Conservation (phyloP, 2,797 vertebrate species). For the Smutsia gigantea region DNA sequence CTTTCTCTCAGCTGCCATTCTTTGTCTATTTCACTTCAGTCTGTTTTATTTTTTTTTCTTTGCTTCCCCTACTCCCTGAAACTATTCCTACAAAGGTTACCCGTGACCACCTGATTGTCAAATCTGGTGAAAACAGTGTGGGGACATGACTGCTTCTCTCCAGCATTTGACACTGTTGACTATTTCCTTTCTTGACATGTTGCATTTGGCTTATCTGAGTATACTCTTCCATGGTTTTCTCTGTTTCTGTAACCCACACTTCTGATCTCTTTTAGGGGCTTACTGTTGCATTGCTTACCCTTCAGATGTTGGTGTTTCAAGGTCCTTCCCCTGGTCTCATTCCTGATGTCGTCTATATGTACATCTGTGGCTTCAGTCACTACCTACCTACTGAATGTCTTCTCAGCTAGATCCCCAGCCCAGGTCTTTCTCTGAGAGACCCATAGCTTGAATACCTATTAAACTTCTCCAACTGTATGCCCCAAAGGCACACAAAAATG, state of each 20-base stretch:
- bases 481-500: background rate
- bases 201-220: background rate
- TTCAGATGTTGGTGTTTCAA: background rate
- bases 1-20: background rate
- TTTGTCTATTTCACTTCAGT: background rate
- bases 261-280: background rate
- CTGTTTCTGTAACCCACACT: background rate
- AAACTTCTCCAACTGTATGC: background rate
- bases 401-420: background rate
- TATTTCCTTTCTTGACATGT: background rate
- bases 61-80: background rate
- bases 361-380: background rate
- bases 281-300: background rate
- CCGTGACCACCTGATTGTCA: background rate
- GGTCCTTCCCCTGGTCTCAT: background rate
- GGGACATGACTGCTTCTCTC: background rate
- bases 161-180: background rate
- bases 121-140: background rate
- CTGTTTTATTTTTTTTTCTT: background rate
- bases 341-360: accelerated
- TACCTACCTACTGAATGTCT: background rate
- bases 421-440: background rate
- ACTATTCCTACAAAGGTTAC: background rate
- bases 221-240: background rate
- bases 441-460: background rate